Evolutionary conservation across 64 coral and sea anemone genomes (phyloP), one percentile per base, ranked within the genome.

Genomic region (Acropora yongei): DNA sequence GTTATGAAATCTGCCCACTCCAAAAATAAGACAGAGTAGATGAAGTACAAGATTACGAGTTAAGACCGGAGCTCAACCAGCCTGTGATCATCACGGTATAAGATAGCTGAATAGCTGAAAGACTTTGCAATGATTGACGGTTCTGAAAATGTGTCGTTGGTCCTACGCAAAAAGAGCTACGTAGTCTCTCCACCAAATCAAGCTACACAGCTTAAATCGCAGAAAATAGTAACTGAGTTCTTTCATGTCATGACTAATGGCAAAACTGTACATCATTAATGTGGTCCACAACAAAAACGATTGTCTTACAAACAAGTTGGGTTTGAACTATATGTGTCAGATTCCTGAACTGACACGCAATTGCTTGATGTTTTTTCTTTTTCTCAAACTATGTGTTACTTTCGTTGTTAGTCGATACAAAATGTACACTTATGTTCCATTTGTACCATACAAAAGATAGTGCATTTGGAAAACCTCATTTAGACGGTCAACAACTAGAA

Each of bases 231-330:
- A 68, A 68, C 63, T 19, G 7, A 11, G 63, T 19, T 68, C 17
- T 68, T 68, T 68, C 63, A 68, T 14, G 63, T 68, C 63, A 68
- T 68, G 63, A 68, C 63, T 68, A 68, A 68, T 68, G 63, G 63
- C 63, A 68, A 68, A 68, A 68, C 12, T 68, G 12, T 68, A 13
- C 63, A 68, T 68, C 17, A 68, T 68, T 13, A 68, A 68, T 68
- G 63, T 68, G 63, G 63, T 18, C 8, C 17, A 11, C 12, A 11
- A 68, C 12, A 68, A 68, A 68, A 68, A 68, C 63, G 63, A 68
- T 68, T 68, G 63, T 14, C 63, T 68, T 0, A 68, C 63, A 68
- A 68, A 68, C 63, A 13, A 68, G 63, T 68, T 68, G 17, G 10
- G 63, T 68, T 68, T 3, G 63, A 68, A 68, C 63, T 68, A 68